Evolutionary conservation across 2,113 vertebrate genomes (phyloP).

Genomic region (Sorex araneus): DNA sequence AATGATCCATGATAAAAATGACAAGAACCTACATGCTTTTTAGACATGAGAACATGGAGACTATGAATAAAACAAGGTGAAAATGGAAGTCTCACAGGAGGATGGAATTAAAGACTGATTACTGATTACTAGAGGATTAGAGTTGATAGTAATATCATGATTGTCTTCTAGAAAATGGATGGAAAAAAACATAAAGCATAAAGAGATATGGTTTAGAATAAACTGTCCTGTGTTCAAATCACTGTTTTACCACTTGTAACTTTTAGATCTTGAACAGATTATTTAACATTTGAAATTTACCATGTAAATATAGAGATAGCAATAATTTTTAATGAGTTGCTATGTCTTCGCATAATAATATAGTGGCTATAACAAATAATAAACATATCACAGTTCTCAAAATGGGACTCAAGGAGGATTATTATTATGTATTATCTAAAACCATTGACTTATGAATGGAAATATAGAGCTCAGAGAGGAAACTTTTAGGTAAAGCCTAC

Average conservation of each 20-base stretch:
- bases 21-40: constrained; percentile 54
- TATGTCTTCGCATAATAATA: neutral
- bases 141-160: constrained; percentile 18
- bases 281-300: neutral
- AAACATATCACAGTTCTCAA: neutral
- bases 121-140: neutral
- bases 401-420: neutral
- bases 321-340: neutral
- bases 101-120: constrained; percentile 29
- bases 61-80: constrained; percentile 57
- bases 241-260: neutral
- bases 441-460: neutral
- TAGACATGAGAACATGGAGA: constrained; percentile 43
- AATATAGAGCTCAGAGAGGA: neutral
- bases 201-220: neutral
- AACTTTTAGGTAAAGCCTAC: neutral
- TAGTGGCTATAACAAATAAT: neutral
- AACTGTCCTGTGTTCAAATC: neutral
- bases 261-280: neutral
- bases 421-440: neutral
- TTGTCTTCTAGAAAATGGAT: neutral
- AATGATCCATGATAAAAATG: constrained; percentile 28
- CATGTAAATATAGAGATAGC: neutral
- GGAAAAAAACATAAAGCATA: neutral
- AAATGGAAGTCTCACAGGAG: constrained; percentile 24